Base-by-base conservation (phyloP, 2,888 invertebrate genomes). In the Thymelicus lineola region DNA sequence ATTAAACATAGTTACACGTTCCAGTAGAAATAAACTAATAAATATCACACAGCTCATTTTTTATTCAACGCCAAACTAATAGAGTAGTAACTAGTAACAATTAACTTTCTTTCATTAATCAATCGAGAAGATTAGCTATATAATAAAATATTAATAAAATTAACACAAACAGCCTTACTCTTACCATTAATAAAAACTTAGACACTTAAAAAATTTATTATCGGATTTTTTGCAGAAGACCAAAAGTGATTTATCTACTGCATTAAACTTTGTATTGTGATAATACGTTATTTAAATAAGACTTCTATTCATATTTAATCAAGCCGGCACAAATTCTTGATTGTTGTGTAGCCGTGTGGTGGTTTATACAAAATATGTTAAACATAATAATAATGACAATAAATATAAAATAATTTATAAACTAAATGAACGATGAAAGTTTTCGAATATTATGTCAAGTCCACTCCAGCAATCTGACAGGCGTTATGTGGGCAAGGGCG, bases 1-100 rank as follows among this genome's bases (percentile, higher is more conserved):
- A 28, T 28, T 28, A 28, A 12, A 55, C 14, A 55, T 12, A 55
- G 28, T 14, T 20, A 28, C 55, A 7, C 14, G 28, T 35, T 53
- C 53, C 53, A 53, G 36, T 17, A 64, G 1, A 50, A 64, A 71
- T 14, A 50, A 64, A 71, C 35, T 14, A 35, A 36, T 42, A 10
- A 42, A 42, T 42, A 42, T 42, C 42, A 9, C 12, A 10, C 42
- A 28, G 28, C 28, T 28, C 28, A 28, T 28, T 28, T 20, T 28
- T 28, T 28, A 28, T 2, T 28, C 28, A 28, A 28, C 5, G 28
- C 1, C 1, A 28, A 28, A 28, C 28, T 28, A 1, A 28, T 28
- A 28, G 3, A 28, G 28, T 28, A 28, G 28, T 5, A 7, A 50
- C 17, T 28, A 28, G 28, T 5, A 7, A 50, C 17, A 15, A 50